Base-by-base conservation (phyloP, 2,888 invertebrate species). In the Lingula anatina region DNA sequence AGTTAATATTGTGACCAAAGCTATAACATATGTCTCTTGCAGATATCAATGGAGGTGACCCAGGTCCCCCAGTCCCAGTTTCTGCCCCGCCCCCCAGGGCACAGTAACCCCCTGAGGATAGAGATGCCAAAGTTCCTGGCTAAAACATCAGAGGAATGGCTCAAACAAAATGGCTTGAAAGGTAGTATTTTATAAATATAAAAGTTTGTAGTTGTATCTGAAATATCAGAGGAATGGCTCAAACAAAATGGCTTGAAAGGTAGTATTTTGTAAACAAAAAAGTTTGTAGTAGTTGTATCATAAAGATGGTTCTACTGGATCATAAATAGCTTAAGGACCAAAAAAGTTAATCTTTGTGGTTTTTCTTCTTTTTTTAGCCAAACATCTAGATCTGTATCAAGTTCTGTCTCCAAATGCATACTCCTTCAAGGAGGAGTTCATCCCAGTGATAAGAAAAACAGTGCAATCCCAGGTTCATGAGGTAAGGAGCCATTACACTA, bases 401-500 rank as follows among this genome's bases (percentile, higher is more conserved):
- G 70, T 77, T 7, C 57, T 77, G 41, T 68, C 75, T 9, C 75
- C 75, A 5, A 77, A 77, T 61, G 73, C 77, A 1, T 77, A 73
- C 56, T 69, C 73, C 1, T 73, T 68, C 57, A 66, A 67, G 44
- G 75, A 77, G 51, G 74, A 75, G 49, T 77, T 71, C 53, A 68
- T 77, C 15, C 76, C 76, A 4, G 69, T 75, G 27, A 74, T 76
- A 43, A 66, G 71, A 47, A 73, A 73, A 51, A 76, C 73, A 39
- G 76, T 77, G 1, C 71, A 74, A 55, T 76, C 77, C 12, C 75
- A 75, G 60, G 74, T 76, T 5, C 71, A 75, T 59, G 74, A 72
- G 66, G 73, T 70, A 53, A 57, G 50, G 45, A 42, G 25, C 21
- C 23, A 12, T 18, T 5, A 2, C 25, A 18, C 20, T 18, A 31